phyloP scores from a whole-genome alignment of 2,888 invertebrate genomes.

The Girardia tigrina region DNA sequence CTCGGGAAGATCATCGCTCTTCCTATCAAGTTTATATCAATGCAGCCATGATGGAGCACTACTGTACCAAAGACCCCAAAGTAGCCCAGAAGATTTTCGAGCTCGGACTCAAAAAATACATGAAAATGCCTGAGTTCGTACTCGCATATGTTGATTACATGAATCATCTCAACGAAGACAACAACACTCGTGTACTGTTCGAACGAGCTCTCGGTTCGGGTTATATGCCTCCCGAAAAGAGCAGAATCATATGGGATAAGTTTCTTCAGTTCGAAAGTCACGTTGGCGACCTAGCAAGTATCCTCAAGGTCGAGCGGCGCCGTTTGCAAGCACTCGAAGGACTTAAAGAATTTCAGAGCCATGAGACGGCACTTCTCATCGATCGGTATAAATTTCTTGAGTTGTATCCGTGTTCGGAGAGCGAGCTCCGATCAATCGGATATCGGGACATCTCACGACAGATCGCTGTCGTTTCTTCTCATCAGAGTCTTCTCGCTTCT shows the following conservation, averaged over 20 bases:
- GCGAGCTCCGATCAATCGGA: conserved; percentile 64
- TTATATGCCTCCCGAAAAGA: conserved; percentile 73
- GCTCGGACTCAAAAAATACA: conserved; percentile 85
- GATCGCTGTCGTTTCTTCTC: too few species aligned
- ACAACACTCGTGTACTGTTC: conserved; percentile 95
- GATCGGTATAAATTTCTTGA: conserved; percentile 84
- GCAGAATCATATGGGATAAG: conserved; percentile 90
- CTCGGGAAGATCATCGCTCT: conserved; percentile 69
- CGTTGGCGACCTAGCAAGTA: conserved; percentile 88
- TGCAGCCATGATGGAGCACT: conserved; percentile 95
- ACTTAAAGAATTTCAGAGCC: conserved; percentile 82
- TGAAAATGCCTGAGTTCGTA: conserved; percentile 82
- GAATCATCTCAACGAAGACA: conserved; percentile 96
- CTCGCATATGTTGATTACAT: conserved; percentile 82
- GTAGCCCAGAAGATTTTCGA: conserved; percentile 92
- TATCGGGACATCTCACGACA: conserved; percentile 44
- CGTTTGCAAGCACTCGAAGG: conserved; percentile 57
- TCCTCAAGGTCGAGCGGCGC: conserved; percentile 87
- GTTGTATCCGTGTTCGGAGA: conserved; percentile 75
- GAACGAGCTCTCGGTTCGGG: conserved; percentile 81
- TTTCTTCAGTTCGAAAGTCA: conserved; percentile 96
- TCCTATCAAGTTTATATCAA: conserved; percentile 86
- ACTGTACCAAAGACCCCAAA: conserved; percentile 90
- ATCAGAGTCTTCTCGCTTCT: too few species aligned
- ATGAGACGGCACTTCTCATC: conserved; percentile 85